Conservation (phyloP, 2,113 vertebrate genomes). For the Bos javanicus region DNA sequence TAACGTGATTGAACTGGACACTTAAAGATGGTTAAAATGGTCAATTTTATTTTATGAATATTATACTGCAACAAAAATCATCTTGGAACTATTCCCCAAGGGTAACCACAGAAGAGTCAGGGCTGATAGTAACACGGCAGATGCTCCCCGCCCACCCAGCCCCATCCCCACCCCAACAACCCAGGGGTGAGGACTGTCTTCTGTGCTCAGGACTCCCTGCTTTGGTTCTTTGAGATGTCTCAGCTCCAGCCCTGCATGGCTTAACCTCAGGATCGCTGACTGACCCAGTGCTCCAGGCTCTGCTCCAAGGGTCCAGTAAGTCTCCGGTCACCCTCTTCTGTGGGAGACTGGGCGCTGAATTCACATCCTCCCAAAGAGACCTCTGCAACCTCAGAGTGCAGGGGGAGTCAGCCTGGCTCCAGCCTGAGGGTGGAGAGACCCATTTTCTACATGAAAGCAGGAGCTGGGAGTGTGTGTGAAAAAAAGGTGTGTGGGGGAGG, state of each 20-base stretch:
- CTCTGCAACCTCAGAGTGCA: rapidly evolving
- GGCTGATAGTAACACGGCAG: background rate
- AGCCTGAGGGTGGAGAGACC: background rate
- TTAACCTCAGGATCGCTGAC: background rate
- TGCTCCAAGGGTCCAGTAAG: background rate
- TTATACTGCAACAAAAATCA: background rate
- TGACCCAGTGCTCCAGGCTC: background rate
- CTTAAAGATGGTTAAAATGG: background rate
- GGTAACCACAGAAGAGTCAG: background rate
- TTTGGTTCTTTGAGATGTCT: rapidly evolving
- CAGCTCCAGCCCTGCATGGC: rapidly evolving
- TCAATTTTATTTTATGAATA: background rate
- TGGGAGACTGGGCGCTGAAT: rapidly evolving
- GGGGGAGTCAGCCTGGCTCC: background rate
- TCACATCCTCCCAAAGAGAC: background rate
- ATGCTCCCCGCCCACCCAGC: rapidly evolving
- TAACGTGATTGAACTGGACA: background rate
- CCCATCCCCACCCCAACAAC: background rate
- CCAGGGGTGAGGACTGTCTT: background rate
- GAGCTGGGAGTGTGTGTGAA: background rate
- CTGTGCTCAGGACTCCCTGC: background rate
- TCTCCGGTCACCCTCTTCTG: background rate
- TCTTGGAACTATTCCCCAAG: background rate
- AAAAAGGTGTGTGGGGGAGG: rapidly evolving
- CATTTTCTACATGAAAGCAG: background rate